Conservation (phyloP, 2,888 invertebrate genomes). For the Herminia tarsipennalis region DNA sequence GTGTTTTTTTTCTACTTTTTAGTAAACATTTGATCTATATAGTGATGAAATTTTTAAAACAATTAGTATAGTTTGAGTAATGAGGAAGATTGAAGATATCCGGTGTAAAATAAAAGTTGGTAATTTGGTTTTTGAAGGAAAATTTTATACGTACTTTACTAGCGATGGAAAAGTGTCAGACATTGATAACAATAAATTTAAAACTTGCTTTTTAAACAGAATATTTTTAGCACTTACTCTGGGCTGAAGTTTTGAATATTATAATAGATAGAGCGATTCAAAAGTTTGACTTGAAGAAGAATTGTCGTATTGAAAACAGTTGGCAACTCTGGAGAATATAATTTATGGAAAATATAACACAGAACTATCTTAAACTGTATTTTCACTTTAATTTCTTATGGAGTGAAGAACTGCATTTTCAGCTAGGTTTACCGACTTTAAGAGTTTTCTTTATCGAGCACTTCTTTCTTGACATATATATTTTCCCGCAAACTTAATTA, state of each 20-base stretch:
- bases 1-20: constrained; percentile 56
- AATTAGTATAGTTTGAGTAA: constrained; percentile 36
- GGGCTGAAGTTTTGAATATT: constrained; percentile 17
- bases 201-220: constrained; percentile 32
- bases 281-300: constrained; percentile 26
- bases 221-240: constrained; percentile 24
- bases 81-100: constrained; percentile 11
- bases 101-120: constrained; percentile 15
- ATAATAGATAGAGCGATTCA: constrained; percentile 19
- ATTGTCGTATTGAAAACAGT: constrained; percentile 34
- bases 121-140: constrained; percentile 1
- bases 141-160: constrained; percentile 8
- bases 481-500: too few relatives aligned
- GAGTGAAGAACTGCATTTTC: too few relatives aligned
- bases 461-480: too few relatives aligned
- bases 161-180: constrained; percentile 6
- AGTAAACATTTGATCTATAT: constrained; percentile 41
- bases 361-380: constrained; percentile 5
- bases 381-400: not conserved
- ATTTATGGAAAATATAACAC: constrained; percentile 26
- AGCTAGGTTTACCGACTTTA: too few relatives aligned
- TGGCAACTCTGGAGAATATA: constrained; percentile 27
- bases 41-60: constrained; percentile 53
- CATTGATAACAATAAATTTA: constrained; percentile 12
- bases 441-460: too few relatives aligned